Percentiles rank a stretch among this genome's conserved stretches.
Evolutionary conservation across 2,113 vertebrate genomes (phyloP).

Genomic region (Paramormyrops kingsleyae): DNA sequence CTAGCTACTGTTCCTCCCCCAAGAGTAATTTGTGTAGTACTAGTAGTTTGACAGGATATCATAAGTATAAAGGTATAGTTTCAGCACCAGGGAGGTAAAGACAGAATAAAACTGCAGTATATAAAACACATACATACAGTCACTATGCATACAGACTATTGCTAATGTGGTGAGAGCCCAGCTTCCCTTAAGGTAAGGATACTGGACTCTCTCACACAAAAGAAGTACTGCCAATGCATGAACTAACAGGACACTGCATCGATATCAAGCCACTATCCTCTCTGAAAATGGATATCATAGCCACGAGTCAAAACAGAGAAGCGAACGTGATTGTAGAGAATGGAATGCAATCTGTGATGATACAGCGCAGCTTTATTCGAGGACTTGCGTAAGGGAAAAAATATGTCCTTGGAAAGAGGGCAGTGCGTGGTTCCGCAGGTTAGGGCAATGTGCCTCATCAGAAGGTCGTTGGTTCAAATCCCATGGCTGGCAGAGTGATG

Average conservation of each 20-base stretch:
- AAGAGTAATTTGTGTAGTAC: neutral
- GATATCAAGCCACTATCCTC: neutral
- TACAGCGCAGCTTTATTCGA: neutral
- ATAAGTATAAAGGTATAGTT: neutral
- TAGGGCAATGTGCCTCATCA: neutral
- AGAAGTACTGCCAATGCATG: neutral
- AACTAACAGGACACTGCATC: neutral
- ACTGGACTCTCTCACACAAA: neutral
- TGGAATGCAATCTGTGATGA: neutral
- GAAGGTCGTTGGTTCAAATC: neutral
- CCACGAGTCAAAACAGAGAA: neutral
- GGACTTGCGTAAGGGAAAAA: neutral
- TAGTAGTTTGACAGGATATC: neutral
- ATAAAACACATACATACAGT: neutral
- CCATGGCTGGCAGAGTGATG: neutral
- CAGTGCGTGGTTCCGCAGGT: neutral
- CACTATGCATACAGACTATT: neutral
- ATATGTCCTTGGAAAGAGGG: neutral
- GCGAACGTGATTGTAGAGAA: neutral
- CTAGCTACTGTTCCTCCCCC: neutral
- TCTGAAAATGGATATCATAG: neutral
- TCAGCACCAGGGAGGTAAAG: neutral
- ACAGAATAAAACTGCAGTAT: neutral
- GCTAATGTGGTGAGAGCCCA: neutral
- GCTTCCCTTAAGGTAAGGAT: neutral